These are phyloP conservation scores for Metopia argyrocephala DNA, from an alignment of 2,888 invertebrate genomes.

Conservation along the genomic window DNA sequence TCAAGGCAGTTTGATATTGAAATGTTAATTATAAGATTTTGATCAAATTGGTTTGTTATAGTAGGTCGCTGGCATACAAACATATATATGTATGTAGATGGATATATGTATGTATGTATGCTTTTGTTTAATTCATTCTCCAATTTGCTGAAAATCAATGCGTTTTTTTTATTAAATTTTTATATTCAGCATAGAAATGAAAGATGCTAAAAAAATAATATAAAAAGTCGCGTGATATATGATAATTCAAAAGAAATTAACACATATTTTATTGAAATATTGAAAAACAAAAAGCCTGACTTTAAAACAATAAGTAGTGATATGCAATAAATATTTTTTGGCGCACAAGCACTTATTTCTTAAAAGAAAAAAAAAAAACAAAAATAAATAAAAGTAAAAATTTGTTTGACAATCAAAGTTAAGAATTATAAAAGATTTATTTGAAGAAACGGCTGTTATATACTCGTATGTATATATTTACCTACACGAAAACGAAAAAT, in stretches of 20 bases:
- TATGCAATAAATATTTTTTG: not conserved
- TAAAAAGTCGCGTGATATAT: constrained; percentile 6
- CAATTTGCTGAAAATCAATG: not conserved
- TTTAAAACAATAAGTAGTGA: not conserved
- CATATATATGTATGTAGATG: too few species aligned
- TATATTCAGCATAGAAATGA: not conserved
- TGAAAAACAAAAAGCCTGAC: not conserved
- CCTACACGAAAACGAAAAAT: too few species aligned
- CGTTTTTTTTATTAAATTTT: not conserved
- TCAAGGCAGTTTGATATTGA: too few species aligned
- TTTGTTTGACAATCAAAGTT: too few species aligned
- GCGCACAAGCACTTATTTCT: not conserved
- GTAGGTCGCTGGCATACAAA: not conserved
- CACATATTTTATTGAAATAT: not conserved
- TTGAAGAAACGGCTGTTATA: too few species aligned
- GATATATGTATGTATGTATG: too few species aligned
- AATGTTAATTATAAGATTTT: not conserved
- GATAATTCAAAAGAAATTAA: constrained; percentile 2
- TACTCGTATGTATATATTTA: too few species aligned
- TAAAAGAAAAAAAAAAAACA: not conserved
- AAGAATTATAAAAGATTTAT: too few species aligned
- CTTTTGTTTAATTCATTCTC: not conserved
- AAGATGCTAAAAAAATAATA: not conserved
- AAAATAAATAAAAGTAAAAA: too few species aligned
- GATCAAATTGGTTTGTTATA: not conserved